A percentile compares a stretch with the other conserved stretches of the same genome.
phyloP scores from a whole-genome alignment of 1,140 invertebrate genomes.

The Ephestia elutella region DNA sequence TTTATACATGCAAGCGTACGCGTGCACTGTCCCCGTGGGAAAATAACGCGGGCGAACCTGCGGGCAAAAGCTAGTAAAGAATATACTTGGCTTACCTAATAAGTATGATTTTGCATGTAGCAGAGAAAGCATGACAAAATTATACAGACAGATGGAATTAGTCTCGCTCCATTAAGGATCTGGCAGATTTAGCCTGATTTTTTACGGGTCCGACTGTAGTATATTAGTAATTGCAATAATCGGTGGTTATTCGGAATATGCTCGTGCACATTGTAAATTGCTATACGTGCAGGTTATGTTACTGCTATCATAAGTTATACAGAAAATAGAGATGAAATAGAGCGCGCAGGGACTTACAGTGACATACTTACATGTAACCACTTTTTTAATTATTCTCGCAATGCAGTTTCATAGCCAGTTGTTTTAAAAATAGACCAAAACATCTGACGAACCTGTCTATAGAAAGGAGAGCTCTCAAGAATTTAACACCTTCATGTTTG shows the following conservation, averaged over 20 bases:
- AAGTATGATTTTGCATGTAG: constrained; percentile 1
- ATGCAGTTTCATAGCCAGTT: too few species aligned
- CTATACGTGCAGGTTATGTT: too few species aligned
- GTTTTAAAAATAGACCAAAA: neutral
- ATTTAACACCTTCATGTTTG: constrained; percentile 9
- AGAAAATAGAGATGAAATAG: neutral
- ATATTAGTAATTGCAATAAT: neutral
- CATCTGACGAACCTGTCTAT: constrained; percentile 7
- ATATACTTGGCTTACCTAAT: too few species aligned
- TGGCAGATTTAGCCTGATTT: neutral
- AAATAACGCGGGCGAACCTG: too few species aligned
- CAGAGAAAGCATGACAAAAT: constrained; percentile 54
- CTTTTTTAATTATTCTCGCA: too few species aligned
- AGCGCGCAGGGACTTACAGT: too few species aligned
- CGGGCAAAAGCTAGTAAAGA: too few species aligned
- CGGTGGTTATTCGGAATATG: neutral
- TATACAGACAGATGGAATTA: constrained; percentile 7
- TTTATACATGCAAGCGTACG: too few species aligned
- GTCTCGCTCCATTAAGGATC: constrained; percentile 11
- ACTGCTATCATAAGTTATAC: neutral
- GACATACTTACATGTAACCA: too few species aligned
- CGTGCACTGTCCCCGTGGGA: too few species aligned
- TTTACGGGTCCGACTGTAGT: neutral
- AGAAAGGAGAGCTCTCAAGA: neutral
- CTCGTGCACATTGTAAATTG: neutral